Conservation (phyloP, 2,797 vertebrate genomes). For the Betta splendens region DNA sequence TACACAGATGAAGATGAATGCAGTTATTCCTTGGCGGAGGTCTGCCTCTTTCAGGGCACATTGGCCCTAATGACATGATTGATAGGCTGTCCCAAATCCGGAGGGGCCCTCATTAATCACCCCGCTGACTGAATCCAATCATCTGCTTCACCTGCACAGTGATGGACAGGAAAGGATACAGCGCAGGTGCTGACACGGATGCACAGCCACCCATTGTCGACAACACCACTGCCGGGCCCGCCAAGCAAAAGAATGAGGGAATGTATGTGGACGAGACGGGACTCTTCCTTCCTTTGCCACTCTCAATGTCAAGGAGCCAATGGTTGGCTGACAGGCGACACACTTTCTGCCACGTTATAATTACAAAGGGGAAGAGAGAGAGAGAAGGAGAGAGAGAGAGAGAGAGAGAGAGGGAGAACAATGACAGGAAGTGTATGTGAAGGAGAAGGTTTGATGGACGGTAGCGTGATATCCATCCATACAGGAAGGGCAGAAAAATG, state of each 20-base stretch:
- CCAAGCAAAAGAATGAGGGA: constrained; percentile 65
- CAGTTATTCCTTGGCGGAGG: constrained; percentile 99
- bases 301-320: constrained; percentile 89
- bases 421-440: constrained; percentile 80
- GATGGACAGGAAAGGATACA: constrained; percentile 98
- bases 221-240: constrained; percentile 64
- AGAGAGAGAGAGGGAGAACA: constrained; percentile 65
- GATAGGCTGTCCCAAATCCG: constrained; percentile 99
- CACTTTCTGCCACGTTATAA: constrained; percentile 77
- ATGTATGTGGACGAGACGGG: constrained; percentile 65
- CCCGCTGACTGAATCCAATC: constrained; percentile 99
- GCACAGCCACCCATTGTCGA: constrained; percentile 77
- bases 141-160: constrained; percentile 99
- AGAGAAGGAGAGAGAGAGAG: constrained; percentile 40
- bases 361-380: constrained; percentile 73
- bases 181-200: constrained; percentile 89
- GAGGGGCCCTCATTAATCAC: constrained; percentile 99
- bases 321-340: constrained; percentile 85
- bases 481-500: constrained; percentile 74
- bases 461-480: constrained; percentile 70
- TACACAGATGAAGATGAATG: constrained; percentile 99
- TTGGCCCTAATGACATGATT: constrained; percentile 99
- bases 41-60: constrained; percentile 99
- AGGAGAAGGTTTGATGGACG: constrained; percentile 76
- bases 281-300: constrained; percentile 76